Percentiles rank a stretch among this genome's conserved stretches.
phyloP scores from a whole-genome alignment of 2,113 vertebrate genomes.

The Lethenteron reissneri region DNA sequence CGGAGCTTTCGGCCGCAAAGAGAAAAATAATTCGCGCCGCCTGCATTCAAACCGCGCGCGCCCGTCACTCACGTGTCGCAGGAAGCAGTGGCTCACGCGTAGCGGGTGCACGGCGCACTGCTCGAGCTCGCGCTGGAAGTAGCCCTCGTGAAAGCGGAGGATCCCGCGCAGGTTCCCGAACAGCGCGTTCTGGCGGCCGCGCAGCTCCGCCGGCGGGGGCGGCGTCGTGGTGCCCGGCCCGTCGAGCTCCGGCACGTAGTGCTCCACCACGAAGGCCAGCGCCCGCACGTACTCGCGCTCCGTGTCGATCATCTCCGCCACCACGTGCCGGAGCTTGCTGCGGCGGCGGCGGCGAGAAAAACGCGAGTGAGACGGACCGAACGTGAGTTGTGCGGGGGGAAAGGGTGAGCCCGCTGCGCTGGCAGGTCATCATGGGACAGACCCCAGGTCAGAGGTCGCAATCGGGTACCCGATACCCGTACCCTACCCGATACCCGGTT shows the following conservation, averaged over 20 bases:
- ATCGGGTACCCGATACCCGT: too few relatives aligned
- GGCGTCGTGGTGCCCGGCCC: constrained; percentile 14
- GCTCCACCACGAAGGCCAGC: constrained; percentile 48
- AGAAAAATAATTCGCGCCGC: too few relatives aligned
- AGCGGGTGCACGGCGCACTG: constrained; percentile 65
- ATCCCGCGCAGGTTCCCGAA: constrained; percentile 91
- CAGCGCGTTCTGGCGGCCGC: constrained; percentile 55
- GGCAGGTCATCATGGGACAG: too few relatives aligned
- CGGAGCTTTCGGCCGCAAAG: too few relatives aligned
- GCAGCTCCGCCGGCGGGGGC: constrained; percentile 68
- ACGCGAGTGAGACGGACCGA: too few relatives aligned
- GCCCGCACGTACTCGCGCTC: constrained; percentile 79
- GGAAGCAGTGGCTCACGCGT: constrained; percentile 66
- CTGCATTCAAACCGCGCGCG: too few relatives aligned
- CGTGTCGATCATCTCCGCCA: constrained; percentile 76
- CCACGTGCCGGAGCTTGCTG: constrained; percentile 52
- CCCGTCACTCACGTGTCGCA: constrained; percentile 46
- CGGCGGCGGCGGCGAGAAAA: not conserved
- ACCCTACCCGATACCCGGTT: too few relatives aligned
- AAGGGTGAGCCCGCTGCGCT: too few relatives aligned
- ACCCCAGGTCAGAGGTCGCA: too few relatives aligned
- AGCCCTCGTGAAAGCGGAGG: constrained; percentile 68
- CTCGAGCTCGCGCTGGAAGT: constrained; percentile 74
- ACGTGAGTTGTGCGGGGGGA: too few relatives aligned
- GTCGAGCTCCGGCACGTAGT: constrained; percentile 85